These are phyloP conservation scores for Cyprinus carpio DNA, from an alignment of 2,113 vertebrate genomes.

Conservation along the genomic window DNA sequence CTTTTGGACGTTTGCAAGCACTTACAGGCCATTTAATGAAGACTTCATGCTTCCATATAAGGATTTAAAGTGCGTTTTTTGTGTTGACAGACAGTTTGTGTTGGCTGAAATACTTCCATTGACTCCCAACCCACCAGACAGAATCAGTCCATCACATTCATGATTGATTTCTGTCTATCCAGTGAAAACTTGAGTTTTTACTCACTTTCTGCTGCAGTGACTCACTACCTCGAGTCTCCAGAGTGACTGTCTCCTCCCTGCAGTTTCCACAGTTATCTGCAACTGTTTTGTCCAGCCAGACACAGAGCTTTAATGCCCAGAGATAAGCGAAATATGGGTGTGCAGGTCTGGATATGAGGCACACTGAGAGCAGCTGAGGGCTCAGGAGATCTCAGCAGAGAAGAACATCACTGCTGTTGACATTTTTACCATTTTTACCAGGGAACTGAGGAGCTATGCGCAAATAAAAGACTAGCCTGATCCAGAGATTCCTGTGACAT, in stretches of 20 bases:
- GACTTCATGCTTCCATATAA: neutral
- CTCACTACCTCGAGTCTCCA: neutral
- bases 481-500: slow-evolving; percentile 58
- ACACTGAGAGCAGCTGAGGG: slow-evolving; percentile 36
- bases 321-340: slow-evolving; percentile 70
- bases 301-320: slow-evolving; percentile 69
- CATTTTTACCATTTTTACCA: slow-evolving; percentile 57
- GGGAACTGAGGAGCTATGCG: slow-evolving; percentile 30
- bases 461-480: slow-evolving; percentile 71
- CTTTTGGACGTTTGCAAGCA: too few species aligned
- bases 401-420: slow-evolving; percentile 51
- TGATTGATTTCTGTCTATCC: neutral
- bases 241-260: neutral
- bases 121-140: neutral
- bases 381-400: slow-evolving; percentile 16
- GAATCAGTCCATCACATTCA: neutral
- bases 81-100: neutral
- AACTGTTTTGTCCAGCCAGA: slow-evolving; percentile 40
- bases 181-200: neutral
- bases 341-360: slow-evolving; percentile 9
- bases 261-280: neutral
- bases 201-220: neutral
- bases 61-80: neutral
- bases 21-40: neutral
- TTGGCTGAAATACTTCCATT: neutral